Evolutionary conservation across 2,113 vertebrate genomes (phyloP), one percentile per base, ranked within the genome.

Genomic region (Cricetomys ansorgei): DNA sequence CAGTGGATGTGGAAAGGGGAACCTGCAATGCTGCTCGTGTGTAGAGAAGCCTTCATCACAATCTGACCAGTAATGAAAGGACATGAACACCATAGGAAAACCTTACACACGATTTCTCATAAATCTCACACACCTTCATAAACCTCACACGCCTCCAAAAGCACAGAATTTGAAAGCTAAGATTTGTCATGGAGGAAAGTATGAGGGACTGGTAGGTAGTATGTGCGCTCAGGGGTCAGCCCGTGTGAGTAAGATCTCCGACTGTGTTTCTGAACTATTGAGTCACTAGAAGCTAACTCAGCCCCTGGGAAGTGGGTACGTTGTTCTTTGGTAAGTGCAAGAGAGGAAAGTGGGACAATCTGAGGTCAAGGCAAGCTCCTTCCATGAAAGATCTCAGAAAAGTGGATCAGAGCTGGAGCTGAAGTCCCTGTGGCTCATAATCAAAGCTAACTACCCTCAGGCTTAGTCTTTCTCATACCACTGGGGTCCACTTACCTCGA

Each of bases 1-100:
- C 21, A 0, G 0, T 45, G 16, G 9, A 21, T 87, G 31, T 34
- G 2, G 59, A 92, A n/a, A 86, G 40, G 25, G 86, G 29, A 53
- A 43, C 23, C 65, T 34, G 29, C 13, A 11, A 50, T 91, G 55
- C 65, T 76, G 81, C 10, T 96, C 92, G 73, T 81, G 21, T 0
- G 13, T 31, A 70, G 40, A 72, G 59, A 95, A 84, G 70, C 0
- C 23, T 95, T 96, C 34, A 67, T 91, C 91, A 81, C 25, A 87
- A 73, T 67, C 59, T 94, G 48, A 90, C 67, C 91, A 83, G 86
- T 31, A 34, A 91, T 19, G 55, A 73, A 84, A 90, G n/a, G 83
- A 96, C 95, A 81, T 73, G 43, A 25, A 3, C 40, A 72, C 65
- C 57, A 72, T 3, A 7, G 50, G 83, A 92, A 23, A 64, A 57